Evolutionary conservation across 2,888 invertebrate species (phyloP), one percentile per base, ranked within the genome.

Genomic region (Aleiodes alternator): DNA sequence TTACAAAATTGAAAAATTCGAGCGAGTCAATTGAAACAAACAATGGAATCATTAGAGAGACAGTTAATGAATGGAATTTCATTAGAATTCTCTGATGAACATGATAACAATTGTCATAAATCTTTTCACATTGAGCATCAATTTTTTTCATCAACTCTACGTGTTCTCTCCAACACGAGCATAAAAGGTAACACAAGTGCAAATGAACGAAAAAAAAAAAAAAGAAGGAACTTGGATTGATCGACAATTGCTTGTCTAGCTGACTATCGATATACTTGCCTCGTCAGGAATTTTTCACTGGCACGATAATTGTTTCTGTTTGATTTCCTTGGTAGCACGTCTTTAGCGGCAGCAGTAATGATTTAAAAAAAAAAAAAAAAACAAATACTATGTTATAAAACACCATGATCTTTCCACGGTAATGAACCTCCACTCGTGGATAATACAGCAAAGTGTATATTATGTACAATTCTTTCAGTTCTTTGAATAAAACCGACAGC

Each of bases 401-500:
- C 74, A 75, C 43, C 43, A 76, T 74, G 68, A 76, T 79, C 84
- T 84, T 84, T 82, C 82, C 79, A 68, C 79, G 80, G 78, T 85
- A 85, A 85, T 83, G 82, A 85, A 85, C 83, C 55, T 74, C 53
- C 53, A 43, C 73, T 72, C 72, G 23, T 29, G 69, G 61, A 55
- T 72, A 69, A 75, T 71, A 70, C 43, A 43, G 43, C 73, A 43
- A 56, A 69, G 77, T 73, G 51, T 61, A 43, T 59, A 56, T 56
- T 56, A 56, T 56, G 14, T 38, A 59, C 43, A 14, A 64, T 64
- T 43, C 43, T 68, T 69, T 76, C 72, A 71, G 71, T 76, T 80
- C 84, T 84, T 84, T 84, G 82, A 83, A 80, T 80, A 82, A 78
- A 72, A 83, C 84, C 84, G 83, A 80, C 80, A 55, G 61, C 14